Base-by-base conservation (phyloP, 2,888 invertebrate species). In the Caenorhabditis sp. region DNA sequence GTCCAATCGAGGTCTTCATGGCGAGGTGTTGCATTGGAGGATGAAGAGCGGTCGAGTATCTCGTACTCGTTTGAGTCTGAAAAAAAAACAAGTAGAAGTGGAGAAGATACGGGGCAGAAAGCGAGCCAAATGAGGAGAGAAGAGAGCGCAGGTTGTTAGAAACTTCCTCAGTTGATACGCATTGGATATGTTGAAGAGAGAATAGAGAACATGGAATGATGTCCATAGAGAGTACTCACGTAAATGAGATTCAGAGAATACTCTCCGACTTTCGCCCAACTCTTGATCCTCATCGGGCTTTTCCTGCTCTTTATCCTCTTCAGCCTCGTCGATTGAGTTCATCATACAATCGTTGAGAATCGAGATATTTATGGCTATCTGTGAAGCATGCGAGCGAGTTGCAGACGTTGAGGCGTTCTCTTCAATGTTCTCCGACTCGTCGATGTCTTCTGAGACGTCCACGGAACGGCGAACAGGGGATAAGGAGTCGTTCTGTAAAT, bases 341-440 rank as follows among this genome's bases (percentile, higher is more conserved):
- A 83, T 79, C 83, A 83, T 83, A 44, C 83, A 83, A 51, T 79
- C 83, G 26, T 83, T 83, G 22, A 83, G 72, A 64, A 83, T 79
- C 3, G 83, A 83, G 19, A 83, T 51, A 28, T 79, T 83, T 28
- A 83, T 79, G 5, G 79, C 83, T 14, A 83, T 74, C 14, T 79
- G 79, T 8, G 83, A 79, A 5, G 44, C 74, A 26, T 82, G 82
- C 2, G 77, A 69, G 2, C 73, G 51, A 6, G 79, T 74, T 26
- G 73, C 82, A 14, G 79, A 70, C 12, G 54, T 49, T 44, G 64
- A 26, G 7, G 35, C 41, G 26, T 73, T 61, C 12, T 73, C 68
- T 12, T 59, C 59, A 16, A 63, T 12, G 7, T 63, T 63, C 4
- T 72, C 61, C 19, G 58, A 38, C 0, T 69, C 76, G 16, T 69